Evolutionary conservation across 2,113 vertebrate genomes (phyloP), one percentile per base, ranked within the genome.

Genomic region (Brienomyrus brachyistius): DNA sequence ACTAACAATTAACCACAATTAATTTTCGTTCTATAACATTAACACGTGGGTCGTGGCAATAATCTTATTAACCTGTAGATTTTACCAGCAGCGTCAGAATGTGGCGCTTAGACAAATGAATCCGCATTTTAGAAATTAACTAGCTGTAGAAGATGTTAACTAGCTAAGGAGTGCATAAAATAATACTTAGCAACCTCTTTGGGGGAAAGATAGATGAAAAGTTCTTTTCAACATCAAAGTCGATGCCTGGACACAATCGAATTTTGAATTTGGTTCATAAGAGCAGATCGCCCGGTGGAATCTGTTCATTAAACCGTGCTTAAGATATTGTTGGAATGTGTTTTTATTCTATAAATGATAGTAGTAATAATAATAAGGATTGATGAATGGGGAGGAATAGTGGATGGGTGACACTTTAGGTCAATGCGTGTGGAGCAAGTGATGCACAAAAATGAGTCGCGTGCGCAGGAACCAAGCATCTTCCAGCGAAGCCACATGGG

Each of bases 401-500:
- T 45, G 87, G 87, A 62, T 23, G 7, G 56, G 21, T 23, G 35
- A 45, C 35, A 66, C 56, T 66, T 86, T 51, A 74, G 59, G 56
- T 51, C 31, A 43, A 21, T 84, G 9, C 70, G 8, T 45, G 74
- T 59, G 47, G n/a, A 80, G 59, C 11, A 87, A 47, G 86, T 90
- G 27, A 82, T 27, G 89, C 86, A 87, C 27, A 51, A 47, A 80
- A 84, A 59, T 47, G 66, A 80, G 52, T 50, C 40, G 66, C 51
- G 89, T 85, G 91, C 90, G 91, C 92, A 91, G 92, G 91, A 91
- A 90, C 77, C 50, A 74, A 51, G 87, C 91, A 89, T 88, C 89
- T 93, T 74, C 51, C 90, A 89, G 92, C 56, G 87, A 83, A 59
- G 90, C 92, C 94, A 93, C 93, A 92, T 89, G 59, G 90, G 87